Conservation (phyloP, 1,140 invertebrate species). For the Macrocentrus cingulum region DNA sequence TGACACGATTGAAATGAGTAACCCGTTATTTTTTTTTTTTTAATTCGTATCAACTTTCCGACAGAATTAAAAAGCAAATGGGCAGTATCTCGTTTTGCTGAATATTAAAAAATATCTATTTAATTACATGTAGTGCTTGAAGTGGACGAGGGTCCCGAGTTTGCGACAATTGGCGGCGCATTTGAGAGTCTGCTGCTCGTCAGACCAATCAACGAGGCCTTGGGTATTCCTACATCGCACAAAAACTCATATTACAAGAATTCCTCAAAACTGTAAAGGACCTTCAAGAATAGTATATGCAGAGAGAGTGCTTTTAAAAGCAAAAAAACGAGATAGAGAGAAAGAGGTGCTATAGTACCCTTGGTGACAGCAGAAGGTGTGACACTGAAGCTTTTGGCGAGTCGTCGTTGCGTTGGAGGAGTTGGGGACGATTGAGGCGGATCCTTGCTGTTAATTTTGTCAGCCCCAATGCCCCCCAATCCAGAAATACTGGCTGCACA, state of each 20-base stretch:
- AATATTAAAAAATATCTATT: no score
- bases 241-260: conserved; percentile 16
- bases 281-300: not conserved
- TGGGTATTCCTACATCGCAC: conserved; percentile 68
- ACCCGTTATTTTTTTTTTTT: no score
- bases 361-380: conserved; percentile 67
- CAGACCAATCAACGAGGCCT: conserved; percentile 75
- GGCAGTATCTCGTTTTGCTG: no score
- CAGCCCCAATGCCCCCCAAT: conserved; percentile 39
- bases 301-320: conserved; percentile 8
- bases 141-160: conserved; percentile 69
- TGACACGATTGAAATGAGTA: no score
- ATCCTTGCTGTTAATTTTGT: conserved; percentile 44
- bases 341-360: conserved; percentile 51
- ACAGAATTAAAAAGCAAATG: no score
- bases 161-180: conserved; percentile 69
- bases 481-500: conserved; percentile 43
- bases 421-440: conserved; percentile 66
- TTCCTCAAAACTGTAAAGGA: not conserved
- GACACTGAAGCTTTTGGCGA: conserved; percentile 88
- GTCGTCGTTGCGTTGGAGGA: conserved; percentile 76
- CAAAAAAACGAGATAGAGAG: conserved; percentile 26
- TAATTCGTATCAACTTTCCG: no score
- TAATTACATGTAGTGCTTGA: conserved; percentile 67
- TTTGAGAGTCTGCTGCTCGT: conserved; percentile 69